phyloP scores from a whole-genome alignment of 2,888 invertebrate species.

The Geophilus truncorum region DNA sequence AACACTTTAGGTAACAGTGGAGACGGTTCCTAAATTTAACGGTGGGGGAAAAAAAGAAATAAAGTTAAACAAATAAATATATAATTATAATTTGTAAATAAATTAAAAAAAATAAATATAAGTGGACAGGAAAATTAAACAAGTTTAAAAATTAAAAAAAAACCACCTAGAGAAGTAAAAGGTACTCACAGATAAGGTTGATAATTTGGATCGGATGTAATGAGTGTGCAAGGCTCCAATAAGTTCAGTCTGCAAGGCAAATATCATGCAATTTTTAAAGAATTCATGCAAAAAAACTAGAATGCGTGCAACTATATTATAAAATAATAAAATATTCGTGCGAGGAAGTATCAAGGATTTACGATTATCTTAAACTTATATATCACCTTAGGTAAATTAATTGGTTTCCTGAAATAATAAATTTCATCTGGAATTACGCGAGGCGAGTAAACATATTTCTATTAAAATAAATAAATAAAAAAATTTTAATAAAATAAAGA shows the following conservation, averaged over 20 bases:
- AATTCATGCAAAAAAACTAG: not conserved
- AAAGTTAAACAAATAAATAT: not conserved
- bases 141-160: too few relatives aligned
- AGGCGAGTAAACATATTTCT: slow-evolving; percentile 68
- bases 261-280: slow-evolving; percentile 19
- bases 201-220: slow-evolving; percentile 29
- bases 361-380: not conserved
- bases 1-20: slow-evolving; percentile 50
- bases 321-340: not conserved
- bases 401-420: slow-evolving; percentile 65
- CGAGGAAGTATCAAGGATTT: not conserved
- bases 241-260: slow-evolving; percentile 37
- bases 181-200: slow-evolving; percentile 33
- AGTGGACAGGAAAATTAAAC: not conserved
- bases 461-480: not conserved
- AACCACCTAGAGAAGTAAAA: not conserved
- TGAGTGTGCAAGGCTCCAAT: not conserved
- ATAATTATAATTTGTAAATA: not conserved
- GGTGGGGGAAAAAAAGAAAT: not conserved
- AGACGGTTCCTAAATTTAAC: slow-evolving; percentile 50
- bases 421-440: slow-evolving; percentile 87
- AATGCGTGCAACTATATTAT: not conserved
- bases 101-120: not conserved
- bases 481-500: too few relatives aligned
- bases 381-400: slow-evolving; percentile 50